Base-by-base conservation (phyloP, 2,888 invertebrate genomes). In the Morpho helenor region DNA sequence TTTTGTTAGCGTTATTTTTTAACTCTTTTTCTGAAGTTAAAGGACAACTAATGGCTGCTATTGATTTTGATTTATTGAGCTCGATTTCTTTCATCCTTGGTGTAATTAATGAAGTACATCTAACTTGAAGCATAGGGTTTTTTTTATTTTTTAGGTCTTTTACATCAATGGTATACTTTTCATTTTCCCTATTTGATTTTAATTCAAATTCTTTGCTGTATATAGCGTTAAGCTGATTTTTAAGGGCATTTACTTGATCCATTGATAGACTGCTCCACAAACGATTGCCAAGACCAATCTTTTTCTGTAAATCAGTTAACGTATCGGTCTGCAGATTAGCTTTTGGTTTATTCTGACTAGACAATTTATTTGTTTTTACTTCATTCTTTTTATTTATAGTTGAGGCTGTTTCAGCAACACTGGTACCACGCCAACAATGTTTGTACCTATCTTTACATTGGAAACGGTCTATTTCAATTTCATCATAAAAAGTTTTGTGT, bases 201-300 rank as follows among this genome's bases (percentile, higher is more conserved):
- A 82, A 68, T 69, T 88, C 89, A 23, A 90, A 77, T 63, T 92
- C 93, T 70, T 91, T 92, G 53, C 95, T 94, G 68, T 96, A 97
- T 62, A 97, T 96, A 66, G 96, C 96, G 68, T 94, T 94, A 0
- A 97, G 80, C 76, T 96, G 96, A 68, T 93, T 93, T 77, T 96
- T 96, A 47, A 97, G 87, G 39, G 95, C 94, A 69, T 93, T 94
- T 0, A 96, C 94, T 84, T 97, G 96, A 65, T 97, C 96, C 83
- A 95, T 93, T 0, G 96, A 96, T 48, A 97, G 84, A 70, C 96
- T 96, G 73, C 96, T 96, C 93, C 96, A 96, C 55, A 96, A 91
- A 60, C 94, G 93, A 71, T 93, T 94, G 7, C 96, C 96, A 8
- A 96, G 91, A 7, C 95, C 95, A 52, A 74, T 89, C 66, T 83